Conservation (phyloP, 2,888 invertebrate species). For the Eupelmus urozonus region DNA sequence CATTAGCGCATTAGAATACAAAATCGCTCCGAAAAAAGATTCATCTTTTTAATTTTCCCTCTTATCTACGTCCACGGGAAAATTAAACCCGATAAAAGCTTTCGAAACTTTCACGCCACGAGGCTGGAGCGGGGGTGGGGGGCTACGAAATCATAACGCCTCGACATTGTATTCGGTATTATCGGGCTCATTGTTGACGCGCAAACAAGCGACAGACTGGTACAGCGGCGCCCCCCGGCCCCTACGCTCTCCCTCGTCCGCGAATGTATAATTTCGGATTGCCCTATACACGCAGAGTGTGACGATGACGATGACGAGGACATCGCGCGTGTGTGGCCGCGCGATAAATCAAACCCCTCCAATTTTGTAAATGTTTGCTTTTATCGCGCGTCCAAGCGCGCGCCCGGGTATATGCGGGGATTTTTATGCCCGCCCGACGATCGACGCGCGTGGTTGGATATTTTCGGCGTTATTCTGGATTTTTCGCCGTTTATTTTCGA, state of each 20-base stretch:
- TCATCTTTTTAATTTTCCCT: too few relatives aligned
- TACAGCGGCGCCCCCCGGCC: too few relatives aligned
- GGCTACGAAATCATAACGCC: slow-evolving; percentile 28
- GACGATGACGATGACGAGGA: slow-evolving; percentile 14
- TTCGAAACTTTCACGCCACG: neutral
- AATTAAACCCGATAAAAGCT: neutral
- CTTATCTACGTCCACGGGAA: neutral
- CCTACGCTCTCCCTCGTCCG: too few relatives aligned
- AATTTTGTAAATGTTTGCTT: slow-evolving; percentile 49
- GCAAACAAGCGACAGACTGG: slow-evolving; percentile 33
- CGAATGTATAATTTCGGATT: slow-evolving; percentile 46
- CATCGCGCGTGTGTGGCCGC: too few relatives aligned
- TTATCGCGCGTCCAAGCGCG: slow-evolving; percentile 1
- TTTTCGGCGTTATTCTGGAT: slow-evolving; percentile 1
- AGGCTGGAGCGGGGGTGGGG: too few relatives aligned
- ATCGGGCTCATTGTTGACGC: slow-evolving; percentile 39
- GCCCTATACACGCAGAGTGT: neutral
- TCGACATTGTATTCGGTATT: slow-evolving; percentile 45
- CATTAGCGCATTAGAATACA: neutral
- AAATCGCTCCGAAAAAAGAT: too few relatives aligned
- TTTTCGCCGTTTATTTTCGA: neutral
- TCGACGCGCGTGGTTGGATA: neutral
- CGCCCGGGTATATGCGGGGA: neutral
- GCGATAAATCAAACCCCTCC: slow-evolving; percentile 41
- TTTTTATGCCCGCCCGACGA: slow-evolving; percentile 7